phyloP scores from a whole-genome alignment of 2,797 vertebrate genomes.

The Tokudaia tokunoshimensis region DNA sequence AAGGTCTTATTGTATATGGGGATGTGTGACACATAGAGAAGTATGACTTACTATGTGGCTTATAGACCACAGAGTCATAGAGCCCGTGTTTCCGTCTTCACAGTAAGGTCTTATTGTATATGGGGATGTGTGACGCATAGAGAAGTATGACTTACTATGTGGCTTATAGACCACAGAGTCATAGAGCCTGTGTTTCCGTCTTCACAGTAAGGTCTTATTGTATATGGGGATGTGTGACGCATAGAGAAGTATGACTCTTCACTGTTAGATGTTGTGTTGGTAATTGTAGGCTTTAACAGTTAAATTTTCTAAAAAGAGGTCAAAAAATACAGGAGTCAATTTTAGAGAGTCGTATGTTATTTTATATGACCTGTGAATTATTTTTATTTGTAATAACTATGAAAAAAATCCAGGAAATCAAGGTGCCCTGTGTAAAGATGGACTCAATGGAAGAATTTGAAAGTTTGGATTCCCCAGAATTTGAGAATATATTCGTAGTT shows the following conservation, averaged over 20 bases:
- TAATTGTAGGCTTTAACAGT: conserved; percentile 50
- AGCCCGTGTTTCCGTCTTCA: not conserved
- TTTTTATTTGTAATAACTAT: conserved; percentile 74
- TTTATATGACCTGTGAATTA: conserved; percentile 59
- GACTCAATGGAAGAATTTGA: conserved; percentile 92
- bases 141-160: not conserved
- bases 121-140: not conserved
- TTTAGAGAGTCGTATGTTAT: conserved; percentile 52
- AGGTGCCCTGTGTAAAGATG: conserved; percentile 91
- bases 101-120: not conserved
- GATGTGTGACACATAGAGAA: not conserved
- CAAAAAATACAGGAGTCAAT: conserved; percentile 52
- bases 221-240: not conserved
- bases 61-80: not conserved
- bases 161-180: conserved; percentile 1
- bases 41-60: conserved; percentile 10
- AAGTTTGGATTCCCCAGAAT: conserved; percentile 93
- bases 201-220: conserved; percentile 21
- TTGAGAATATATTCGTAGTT: conserved; percentile 95
- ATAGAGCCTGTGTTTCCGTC: not conserved
- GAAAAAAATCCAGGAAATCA: conserved; percentile 92
- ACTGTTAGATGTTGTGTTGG: conserved; percentile 4
- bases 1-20: not conserved
- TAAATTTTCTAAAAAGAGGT: conserved; percentile 57
- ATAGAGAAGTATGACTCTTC: not conserved